phyloP scores from a whole-genome alignment of 2,888 invertebrate species.

The Liopterus haemorrhoidalis region DNA sequence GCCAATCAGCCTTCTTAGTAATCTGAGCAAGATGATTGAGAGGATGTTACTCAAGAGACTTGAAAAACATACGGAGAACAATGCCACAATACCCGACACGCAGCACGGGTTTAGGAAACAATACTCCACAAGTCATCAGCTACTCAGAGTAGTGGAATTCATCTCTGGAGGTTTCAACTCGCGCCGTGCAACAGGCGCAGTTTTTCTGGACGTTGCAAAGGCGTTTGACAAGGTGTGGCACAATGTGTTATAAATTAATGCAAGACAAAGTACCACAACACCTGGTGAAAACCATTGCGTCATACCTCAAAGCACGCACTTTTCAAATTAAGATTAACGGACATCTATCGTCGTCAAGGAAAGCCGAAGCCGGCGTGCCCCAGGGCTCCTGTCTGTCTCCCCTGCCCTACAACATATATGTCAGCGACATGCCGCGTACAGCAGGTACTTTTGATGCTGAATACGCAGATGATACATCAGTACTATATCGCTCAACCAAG shows the following conservation, averaged over 20 bases:
- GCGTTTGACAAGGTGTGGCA: constrained; percentile 36
- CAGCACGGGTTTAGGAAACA: no score
- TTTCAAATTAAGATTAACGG: constrained; percentile 28
- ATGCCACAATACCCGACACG: constrained; percentile 20
- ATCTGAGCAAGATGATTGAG: constrained; percentile 28
- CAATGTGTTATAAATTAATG: constrained; percentile 27
- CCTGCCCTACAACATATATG: constrained; percentile 23
- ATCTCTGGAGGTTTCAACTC: no score
- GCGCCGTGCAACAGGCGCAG: no score
- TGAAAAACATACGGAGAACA: constrained; percentile 9
- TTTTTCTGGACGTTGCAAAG: constrained; percentile 34
- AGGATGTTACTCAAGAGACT: constrained; percentile 19
- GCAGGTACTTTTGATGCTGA: no score
- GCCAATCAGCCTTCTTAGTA: no score
- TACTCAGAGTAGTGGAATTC: constrained; percentile 27
- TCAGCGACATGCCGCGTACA: no score
- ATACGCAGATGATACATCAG: no score
- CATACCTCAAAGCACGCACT: constrained; percentile 27
- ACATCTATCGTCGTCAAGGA: constrained; percentile 12
- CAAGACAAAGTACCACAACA: constrained; percentile 23
- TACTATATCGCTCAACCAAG: no score
- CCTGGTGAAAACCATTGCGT: constrained; percentile 26
- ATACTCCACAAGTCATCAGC: constrained; percentile 32
- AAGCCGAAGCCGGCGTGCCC: no score
- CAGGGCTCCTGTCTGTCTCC: constrained; percentile 30